A percentile compares a stretch with the other conserved stretches of the same genome.
phyloP scores from a whole-genome alignment of 2,888 invertebrate species.

The Agrochola macilenta region DNA sequence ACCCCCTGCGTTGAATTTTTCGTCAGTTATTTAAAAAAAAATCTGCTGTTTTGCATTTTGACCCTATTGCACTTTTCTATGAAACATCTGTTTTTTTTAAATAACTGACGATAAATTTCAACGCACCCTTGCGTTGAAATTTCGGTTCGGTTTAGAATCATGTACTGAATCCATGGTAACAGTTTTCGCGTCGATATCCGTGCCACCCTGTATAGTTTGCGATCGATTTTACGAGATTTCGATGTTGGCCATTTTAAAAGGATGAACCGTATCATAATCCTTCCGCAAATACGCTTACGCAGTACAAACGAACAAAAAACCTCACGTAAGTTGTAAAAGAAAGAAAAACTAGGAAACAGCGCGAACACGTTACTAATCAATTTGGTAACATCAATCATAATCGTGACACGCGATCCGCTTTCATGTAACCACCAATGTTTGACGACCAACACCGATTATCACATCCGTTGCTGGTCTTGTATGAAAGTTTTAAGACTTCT shows the following conservation, averaged over 20 bases:
- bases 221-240: background rate
- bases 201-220: background rate
- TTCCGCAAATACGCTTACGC: constrained; percentile 57
- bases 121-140: too few relatives aligned
- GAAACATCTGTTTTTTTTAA: too few relatives aligned
- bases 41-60: too few relatives aligned
- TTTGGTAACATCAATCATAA: constrained; percentile 69
- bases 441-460: background rate
- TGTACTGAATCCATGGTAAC: too few relatives aligned
- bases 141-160: too few relatives aligned
- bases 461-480: constrained; percentile 8
- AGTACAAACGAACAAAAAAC: constrained; percentile 49
- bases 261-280: constrained; percentile 25
- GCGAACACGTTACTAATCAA: constrained; percentile 62
- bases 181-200: too few relatives aligned
- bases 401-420: constrained; percentile 65
- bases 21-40: too few relatives aligned
- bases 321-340: constrained; percentile 60
- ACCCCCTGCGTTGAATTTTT: too few relatives aligned
- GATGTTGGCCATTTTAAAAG: background rate
- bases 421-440: constrained; percentile 47
- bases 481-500: background rate
- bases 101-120: too few relatives aligned
- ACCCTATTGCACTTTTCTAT: too few relatives aligned
- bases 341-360: constrained; percentile 67